phyloP scores from a whole-genome alignment of 2,113 vertebrate species.

The Scytalopus superciliaris region DNA sequence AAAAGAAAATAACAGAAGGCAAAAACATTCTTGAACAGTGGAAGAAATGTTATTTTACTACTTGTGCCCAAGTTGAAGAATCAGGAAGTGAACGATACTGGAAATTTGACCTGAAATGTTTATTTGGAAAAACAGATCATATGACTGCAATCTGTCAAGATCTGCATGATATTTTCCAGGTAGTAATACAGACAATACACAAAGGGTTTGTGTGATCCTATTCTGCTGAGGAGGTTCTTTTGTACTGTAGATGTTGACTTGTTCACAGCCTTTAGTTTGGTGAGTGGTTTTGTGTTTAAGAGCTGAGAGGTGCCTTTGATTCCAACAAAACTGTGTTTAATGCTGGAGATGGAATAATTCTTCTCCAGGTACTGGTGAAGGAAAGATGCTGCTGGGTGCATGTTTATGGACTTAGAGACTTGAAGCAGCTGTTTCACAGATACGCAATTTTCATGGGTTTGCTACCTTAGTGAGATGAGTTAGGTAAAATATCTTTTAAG shows the following conservation, averaged over 20 bases:
- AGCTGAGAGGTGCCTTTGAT: neutral
- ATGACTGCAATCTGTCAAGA: constrained; percentile 90
- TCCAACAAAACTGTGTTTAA: neutral
- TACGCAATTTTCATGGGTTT: neutral
- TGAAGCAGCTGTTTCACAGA: neutral
- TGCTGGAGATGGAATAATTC: neutral
- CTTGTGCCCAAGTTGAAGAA: constrained; percentile 85
- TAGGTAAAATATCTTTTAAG: neutral
- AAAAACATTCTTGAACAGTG: constrained; percentile 82
- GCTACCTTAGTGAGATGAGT: neutral
- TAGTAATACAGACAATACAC: constrained; percentile 25
- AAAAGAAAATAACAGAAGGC: constrained; percentile 78
- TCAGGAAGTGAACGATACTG: constrained; percentile 81
- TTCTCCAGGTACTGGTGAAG: neutral
- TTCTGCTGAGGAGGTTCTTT: neutral
- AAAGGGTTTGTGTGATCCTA: neutral
- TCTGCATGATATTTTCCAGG: constrained; percentile 83
- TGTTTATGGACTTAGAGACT: neutral
- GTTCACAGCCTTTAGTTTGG: neutral
- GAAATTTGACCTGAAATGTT: constrained; percentile 91
- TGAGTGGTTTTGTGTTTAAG: neutral
- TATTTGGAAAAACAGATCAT: constrained; percentile 91
- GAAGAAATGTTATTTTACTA: constrained; percentile 86
- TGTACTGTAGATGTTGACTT: neutral
- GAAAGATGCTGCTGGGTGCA: neutral